phyloP scores from a whole-genome alignment of 2,113 vertebrate genomes.

The Nanorana parkeri region DNA sequence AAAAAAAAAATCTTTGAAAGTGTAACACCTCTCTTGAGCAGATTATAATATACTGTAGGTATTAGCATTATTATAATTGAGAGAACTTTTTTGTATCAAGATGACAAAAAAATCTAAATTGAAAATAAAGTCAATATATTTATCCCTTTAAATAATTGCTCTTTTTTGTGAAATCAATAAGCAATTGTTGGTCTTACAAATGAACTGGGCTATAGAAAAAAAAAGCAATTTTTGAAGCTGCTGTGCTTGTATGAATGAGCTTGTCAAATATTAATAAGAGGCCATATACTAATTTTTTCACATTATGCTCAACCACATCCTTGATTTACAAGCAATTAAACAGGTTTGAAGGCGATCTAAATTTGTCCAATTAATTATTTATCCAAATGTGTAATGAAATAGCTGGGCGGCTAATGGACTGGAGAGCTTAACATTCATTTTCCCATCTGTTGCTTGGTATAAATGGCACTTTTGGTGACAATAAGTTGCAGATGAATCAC shows the following conservation, averaged over 20 bases:
- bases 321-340: constrained; percentile 54
- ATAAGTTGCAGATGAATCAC: constrained; percentile 34
- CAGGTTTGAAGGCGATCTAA: constrained; percentile 29
- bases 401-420: constrained; percentile 26
- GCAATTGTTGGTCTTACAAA: constrained; percentile 10
- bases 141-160: background rate
- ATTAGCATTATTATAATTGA: too few species aligned
- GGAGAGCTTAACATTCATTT: constrained; percentile 37
- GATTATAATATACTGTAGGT: too few species aligned
- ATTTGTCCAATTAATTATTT: constrained; percentile 53
- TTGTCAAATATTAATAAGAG: constrained; percentile 38
- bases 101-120: background rate
- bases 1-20: too few species aligned
- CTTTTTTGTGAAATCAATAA: background rate
- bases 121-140: background rate
- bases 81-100: too few species aligned
- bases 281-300: constrained; percentile 26
- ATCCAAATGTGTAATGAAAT: constrained; percentile 50
- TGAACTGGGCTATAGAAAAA: constrained; percentile 16
- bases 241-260: constrained; percentile 17
- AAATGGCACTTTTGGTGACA: constrained; percentile 19
- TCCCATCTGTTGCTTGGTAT: constrained; percentile 36
- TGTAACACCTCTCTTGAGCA: too few species aligned
- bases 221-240: constrained; percentile 25
- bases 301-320: constrained; percentile 34